These are phyloP conservation scores for Bombylius major DNA, from an alignment of 2,888 invertebrate species.

Conservation along the genomic window DNA sequence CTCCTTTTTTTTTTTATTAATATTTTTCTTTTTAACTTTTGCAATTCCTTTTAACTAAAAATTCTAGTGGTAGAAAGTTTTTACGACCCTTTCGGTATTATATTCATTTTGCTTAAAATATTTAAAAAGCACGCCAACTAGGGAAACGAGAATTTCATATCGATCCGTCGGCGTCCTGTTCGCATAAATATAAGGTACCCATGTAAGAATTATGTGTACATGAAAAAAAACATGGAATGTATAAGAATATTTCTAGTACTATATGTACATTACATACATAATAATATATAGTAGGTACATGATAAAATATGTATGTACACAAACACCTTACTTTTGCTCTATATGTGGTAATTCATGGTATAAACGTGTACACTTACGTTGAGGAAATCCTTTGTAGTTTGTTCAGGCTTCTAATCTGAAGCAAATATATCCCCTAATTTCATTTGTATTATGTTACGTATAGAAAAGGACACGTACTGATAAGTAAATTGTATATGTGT, in stretches of 20 bases:
- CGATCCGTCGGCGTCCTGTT: slow-evolving; percentile 9
- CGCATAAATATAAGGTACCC: slow-evolving; percentile 5
- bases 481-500: background rate
- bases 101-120: slow-evolving; percentile 9
- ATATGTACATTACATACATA: no score
- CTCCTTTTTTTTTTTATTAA: no score
- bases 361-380: no score
- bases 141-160: slow-evolving; percentile 6
- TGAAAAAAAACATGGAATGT: background rate
- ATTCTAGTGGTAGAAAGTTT: background rate
- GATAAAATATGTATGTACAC: no score
- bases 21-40: background rate
- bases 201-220: slow-evolving; percentile 1
- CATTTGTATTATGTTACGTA: slow-evolving; percentile 5
- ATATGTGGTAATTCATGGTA: no score
- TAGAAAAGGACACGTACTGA: background rate
- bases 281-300: no score
- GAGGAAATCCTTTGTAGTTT: no score
- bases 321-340: no score
- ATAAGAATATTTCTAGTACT: no score
- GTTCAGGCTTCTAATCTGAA: slow-evolving; percentile 3
- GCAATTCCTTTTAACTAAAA: background rate
- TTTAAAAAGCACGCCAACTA: slow-evolving; percentile 8
- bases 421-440: slow-evolving; percentile 4
- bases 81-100: slow-evolving; percentile 3